Conservation (phyloP, 2,113 vertebrate genomes). For the Callaeas wilsoni region DNA sequence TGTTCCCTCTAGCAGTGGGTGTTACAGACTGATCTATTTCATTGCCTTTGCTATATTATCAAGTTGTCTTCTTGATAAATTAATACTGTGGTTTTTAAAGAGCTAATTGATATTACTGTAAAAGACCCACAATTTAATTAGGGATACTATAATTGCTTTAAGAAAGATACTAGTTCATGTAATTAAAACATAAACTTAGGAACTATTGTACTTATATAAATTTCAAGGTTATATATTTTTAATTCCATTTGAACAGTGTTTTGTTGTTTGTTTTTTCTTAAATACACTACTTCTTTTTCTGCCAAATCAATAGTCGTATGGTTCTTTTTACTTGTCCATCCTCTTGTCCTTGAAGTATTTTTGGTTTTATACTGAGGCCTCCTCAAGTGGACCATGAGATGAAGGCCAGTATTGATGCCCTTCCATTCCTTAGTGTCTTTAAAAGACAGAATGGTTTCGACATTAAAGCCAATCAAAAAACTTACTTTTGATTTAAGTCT, state of each 20-base stretch:
- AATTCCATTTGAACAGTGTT: not conserved
- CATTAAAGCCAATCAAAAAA: not conserved
- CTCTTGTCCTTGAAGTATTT: not conserved
- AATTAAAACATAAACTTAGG: not conserved
- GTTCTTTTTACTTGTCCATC: not conserved
- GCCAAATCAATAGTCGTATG: not conserved
- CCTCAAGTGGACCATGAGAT: not conserved
- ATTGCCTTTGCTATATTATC: not conserved
- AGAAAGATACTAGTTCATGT: not conserved
- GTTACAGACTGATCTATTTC: not conserved
- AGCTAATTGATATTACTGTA: constrained; percentile 15
- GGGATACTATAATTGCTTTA: not conserved
- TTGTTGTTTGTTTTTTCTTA: not conserved
- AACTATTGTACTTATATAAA: not conserved
- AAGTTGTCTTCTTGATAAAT: constrained; percentile 37
- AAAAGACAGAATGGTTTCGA: not conserved
- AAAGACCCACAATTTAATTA: constrained; percentile 18
- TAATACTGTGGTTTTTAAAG: constrained; percentile 31
- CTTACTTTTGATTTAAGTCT: not conserved
- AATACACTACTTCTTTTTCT: not conserved
- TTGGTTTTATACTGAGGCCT: not conserved
- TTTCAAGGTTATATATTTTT: not conserved
- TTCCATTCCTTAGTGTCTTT: not conserved
- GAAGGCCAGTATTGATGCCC: not conserved
- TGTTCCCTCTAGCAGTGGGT: not conserved